Evolutionary conservation across 2,113 vertebrate genomes (phyloP).

Genomic region (Eubucco bourcierii): DNA sequence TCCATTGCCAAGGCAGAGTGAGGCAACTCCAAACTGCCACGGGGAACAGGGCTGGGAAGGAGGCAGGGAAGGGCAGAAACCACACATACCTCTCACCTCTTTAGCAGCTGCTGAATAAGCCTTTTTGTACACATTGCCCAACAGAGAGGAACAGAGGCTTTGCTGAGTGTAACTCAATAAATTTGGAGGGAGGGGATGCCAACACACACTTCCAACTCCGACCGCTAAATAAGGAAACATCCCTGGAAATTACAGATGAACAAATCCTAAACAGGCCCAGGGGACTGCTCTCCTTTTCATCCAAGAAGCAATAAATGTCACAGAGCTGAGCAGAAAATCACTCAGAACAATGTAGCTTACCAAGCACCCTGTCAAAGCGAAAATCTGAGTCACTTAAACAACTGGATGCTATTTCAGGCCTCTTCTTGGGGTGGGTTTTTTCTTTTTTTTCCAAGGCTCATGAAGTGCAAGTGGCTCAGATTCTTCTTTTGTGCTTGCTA

Average conservation of each 20-base stretch:
- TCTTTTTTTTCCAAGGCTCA: not conserved
- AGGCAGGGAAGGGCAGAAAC: slow-evolving; percentile 13
- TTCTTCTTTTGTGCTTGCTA: slow-evolving; percentile 43
- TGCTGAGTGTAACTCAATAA: slow-evolving; percentile 48
- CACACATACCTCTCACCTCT: slow-evolving; percentile 49
- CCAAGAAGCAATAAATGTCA: slow-evolving; percentile 68
- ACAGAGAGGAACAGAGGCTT: slow-evolving; percentile 35
- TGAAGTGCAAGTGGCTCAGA: slow-evolving; percentile 47
- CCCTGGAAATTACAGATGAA: slow-evolving; percentile 67
- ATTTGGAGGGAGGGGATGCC: slow-evolving; percentile 54
- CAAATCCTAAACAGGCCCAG: slow-evolving; percentile 62
- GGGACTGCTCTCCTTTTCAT: slow-evolving; percentile 65
- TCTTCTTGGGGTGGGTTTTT: not conserved
- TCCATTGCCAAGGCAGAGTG: rapidly evolving
- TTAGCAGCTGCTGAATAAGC: slow-evolving; percentile 65
- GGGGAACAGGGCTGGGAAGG: not conserved
- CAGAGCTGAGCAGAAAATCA: slow-evolving; percentile 58
- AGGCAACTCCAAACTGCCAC: not conserved
- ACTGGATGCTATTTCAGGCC: slow-evolving; percentile 62
- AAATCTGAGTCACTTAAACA: slow-evolving; percentile 50
- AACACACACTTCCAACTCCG: slow-evolving; percentile 60
- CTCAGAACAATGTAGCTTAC: slow-evolving; percentile 58
- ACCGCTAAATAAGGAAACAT: slow-evolving; percentile 64
- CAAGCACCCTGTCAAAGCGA: slow-evolving; percentile 59
- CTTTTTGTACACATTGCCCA: slow-evolving; percentile 49